Evolutionary conservation across 2,113 vertebrate genomes (phyloP).

Genomic region (Corapipo altera): DNA sequence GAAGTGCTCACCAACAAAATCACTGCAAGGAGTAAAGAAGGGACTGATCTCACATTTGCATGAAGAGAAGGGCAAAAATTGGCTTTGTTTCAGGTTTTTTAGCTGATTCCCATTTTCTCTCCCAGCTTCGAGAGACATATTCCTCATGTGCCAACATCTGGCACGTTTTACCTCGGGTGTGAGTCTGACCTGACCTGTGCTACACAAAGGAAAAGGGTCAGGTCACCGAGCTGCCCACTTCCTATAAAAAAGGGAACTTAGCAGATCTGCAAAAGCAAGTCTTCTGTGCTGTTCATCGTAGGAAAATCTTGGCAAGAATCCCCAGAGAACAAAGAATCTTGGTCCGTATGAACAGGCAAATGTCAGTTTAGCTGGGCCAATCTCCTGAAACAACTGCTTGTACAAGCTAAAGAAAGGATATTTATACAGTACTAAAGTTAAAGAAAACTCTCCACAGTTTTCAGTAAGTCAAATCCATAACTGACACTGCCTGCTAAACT

Average conservation of each 20-base stretch:
- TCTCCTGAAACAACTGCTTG: neutral
- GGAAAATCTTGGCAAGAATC: neutral
- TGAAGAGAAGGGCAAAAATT: neutral
- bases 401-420: neutral
- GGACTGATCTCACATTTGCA: neutral
- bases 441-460: neutral
- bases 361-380: neutral
- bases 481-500: neutral
- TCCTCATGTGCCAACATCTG: fast-evolving
- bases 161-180: fast-evolving
- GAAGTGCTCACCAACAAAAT: neutral
- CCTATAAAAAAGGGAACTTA: neutral
- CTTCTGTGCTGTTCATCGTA: neutral
- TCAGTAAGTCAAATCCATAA: neutral
- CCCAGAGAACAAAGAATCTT: neutral
- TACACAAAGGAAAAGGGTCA: neutral
- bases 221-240: neutral
- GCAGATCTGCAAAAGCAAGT: neutral
- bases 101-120: neutral
- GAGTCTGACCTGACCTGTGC: neutral
- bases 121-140: fast-evolving
- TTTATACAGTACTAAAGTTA: neutral
- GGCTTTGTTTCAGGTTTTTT: neutral
- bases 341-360: neutral
- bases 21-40: neutral